Percentiles rank a stretch among this genome's conserved stretches.
These are phyloP conservation scores for Drosophila arizonae DNA, from an alignment of 1,140 invertebrate genomes.

Conservation along the genomic window DNA sequence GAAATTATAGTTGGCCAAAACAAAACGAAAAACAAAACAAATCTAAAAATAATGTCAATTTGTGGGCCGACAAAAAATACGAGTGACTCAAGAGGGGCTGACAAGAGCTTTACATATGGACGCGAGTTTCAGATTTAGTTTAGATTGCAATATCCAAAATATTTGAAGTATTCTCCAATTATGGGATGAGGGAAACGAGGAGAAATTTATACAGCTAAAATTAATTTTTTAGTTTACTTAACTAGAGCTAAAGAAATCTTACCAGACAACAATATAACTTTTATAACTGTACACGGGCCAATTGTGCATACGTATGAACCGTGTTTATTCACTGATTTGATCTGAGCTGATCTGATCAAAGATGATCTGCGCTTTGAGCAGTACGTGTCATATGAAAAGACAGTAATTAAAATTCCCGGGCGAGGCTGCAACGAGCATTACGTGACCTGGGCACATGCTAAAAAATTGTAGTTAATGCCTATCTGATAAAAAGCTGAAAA, in stretches of 20 bases:
- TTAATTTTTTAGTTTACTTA: no score
- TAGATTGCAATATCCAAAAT: no score
- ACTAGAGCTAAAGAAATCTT: no score
- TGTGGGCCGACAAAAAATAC: slow-evolving; percentile 32
- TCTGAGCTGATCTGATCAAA: background rate
- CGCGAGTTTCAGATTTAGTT: no score
- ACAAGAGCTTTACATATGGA: background rate
- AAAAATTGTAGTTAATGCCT: slow-evolving; percentile 26
- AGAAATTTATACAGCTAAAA: no score
- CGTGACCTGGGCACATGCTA: slow-evolving; percentile 15
- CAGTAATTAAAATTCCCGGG: slow-evolving; percentile 21
- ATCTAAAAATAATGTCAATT: slow-evolving; percentile 37
- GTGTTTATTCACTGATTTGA: background rate
- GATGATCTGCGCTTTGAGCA: background rate
- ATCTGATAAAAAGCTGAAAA: slow-evolving; percentile 34
- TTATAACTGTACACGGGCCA: background rate
- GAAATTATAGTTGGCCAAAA: slow-evolving; percentile 25
- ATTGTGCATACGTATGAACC: background rate
- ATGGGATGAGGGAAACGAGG: no score
- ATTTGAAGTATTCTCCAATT: no score
- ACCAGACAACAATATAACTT: background rate
- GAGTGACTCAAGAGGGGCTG: slow-evolving; percentile 1
- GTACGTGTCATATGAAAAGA: slow-evolving; percentile 7
- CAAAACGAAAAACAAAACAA: slow-evolving; percentile 4
- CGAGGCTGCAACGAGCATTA: slow-evolving; percentile 27